Conservation (phyloP, 2,797 vertebrate genomes). For the Poeciliopsis gracilis region DNA sequence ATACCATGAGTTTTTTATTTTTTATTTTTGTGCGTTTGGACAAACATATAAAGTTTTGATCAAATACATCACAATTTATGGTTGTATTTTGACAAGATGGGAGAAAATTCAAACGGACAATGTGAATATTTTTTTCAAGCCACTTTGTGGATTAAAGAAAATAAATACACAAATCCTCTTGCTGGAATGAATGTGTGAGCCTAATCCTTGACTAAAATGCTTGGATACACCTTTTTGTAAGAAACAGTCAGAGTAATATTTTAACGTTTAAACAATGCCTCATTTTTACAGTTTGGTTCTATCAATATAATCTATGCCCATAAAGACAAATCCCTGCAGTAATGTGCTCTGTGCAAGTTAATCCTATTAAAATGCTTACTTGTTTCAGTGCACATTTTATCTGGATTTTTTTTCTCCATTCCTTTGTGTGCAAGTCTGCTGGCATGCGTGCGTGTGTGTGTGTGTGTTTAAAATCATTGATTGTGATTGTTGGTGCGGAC, state of each 20-base stretch:
- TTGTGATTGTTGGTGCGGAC: constrained; percentile 9
- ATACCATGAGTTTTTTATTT: neutral
- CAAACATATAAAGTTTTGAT: neutral
- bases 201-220: constrained; percentile 32
- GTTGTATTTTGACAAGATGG: neutral
- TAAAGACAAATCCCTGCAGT: constrained; percentile 26
- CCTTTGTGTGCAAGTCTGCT: neutral
- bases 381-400: constrained; percentile 27
- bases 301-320: constrained; percentile 9
- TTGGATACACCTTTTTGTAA: neutral
- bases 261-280: constrained; percentile 18
- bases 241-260: constrained; percentile 5
- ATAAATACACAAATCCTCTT: constrained; percentile 32
- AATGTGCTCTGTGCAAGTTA: neutral
- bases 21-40: neutral
- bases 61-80: neutral
- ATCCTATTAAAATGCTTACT: constrained; percentile 32
- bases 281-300: constrained; percentile 3
- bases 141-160: constrained; percentile 27
- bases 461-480: constrained; percentile 6
- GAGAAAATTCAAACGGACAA: neutral
- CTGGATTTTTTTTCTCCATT: neutral
- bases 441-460: neutral
- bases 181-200: constrained; percentile 14
- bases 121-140: neutral